These are phyloP conservation scores for Agonopterix alstromeriana DNA, from an alignment of 2,888 invertebrate genomes.

Conservation along the genomic window DNA sequence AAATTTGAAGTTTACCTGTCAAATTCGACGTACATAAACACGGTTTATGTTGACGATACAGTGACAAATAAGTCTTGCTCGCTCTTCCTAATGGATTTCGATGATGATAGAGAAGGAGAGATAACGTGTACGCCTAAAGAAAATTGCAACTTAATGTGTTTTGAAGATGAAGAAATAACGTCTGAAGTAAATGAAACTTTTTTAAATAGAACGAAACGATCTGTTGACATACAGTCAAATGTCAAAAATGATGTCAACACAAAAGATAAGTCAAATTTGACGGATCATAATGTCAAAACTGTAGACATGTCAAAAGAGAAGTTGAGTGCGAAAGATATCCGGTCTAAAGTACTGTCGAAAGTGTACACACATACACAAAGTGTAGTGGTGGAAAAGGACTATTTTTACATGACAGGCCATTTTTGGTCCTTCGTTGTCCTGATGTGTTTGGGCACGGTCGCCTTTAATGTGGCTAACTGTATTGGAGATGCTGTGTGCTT, in stretches of 20 bases:
- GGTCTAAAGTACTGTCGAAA: conserved; percentile 12
- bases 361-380: conserved; percentile 3
- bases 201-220: conserved; percentile 21
- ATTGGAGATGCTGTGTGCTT: conserved; percentile 95
- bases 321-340: conserved; percentile 7
- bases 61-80: conserved; percentile 46
- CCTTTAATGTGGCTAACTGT: conserved; percentile 90
- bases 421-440: conserved; percentile 86
- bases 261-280: not conserved
- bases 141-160: conserved; percentile 51
- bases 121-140: conserved; percentile 39
- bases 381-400: conserved; percentile 4
- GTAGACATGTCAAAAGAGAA: conserved; percentile 16
- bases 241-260: not conserved
- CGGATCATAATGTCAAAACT: conserved; percentile 5
- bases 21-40: conserved; percentile 44
- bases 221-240: conserved; percentile 9
- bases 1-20: conserved; percentile 47
- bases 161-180: conserved; percentile 29
- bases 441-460: conserved; percentile 85
- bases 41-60: conserved; percentile 38
- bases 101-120: conserved; percentile 33
- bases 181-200: conserved; percentile 6
- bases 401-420: conserved; percentile 75
- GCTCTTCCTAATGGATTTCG: conserved; percentile 44